Evolutionary conservation across 2,888 invertebrate genomes (phyloP).

Genomic region (Eurytoma adleriae): DNA sequence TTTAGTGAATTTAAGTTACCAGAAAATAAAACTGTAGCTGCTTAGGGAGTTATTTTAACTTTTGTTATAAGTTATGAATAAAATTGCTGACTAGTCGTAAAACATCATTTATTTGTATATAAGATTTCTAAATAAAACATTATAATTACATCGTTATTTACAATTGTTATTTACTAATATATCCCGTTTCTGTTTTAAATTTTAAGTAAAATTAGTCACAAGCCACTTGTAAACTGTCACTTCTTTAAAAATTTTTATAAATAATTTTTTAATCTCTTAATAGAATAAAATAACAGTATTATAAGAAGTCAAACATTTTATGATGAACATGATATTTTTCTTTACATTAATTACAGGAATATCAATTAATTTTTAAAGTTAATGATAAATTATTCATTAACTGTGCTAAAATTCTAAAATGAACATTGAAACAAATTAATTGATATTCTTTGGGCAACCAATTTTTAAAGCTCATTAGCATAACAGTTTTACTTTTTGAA

Average conservation of each 20-base stretch:
- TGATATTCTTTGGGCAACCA: slow-evolving; percentile 17
- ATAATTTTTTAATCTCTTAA: slow-evolving; percentile 16
- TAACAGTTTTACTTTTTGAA: background rate
- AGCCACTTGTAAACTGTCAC: slow-evolving; percentile 11
- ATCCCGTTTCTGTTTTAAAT: slow-evolving; percentile 15
- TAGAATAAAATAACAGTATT: slow-evolving; percentile 20
- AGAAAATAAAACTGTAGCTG: slow-evolving; percentile 4
- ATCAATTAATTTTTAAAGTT: slow-evolving; percentile 27
- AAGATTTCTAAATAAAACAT: slow-evolving; percentile 55
- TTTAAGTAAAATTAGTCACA: slow-evolving; percentile 16
- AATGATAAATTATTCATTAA: background rate
- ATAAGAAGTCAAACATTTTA: background rate
- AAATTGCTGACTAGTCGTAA: slow-evolving; percentile 44
- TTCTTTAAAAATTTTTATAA: background rate
- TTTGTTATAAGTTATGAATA: slow-evolving; percentile 23
- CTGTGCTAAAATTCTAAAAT: background rate
- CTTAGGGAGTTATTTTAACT: slow-evolving; percentile 15
- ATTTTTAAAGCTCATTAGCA: background rate
- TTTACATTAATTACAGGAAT: slow-evolving; percentile 16
- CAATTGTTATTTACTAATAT: slow-evolving; percentile 52
- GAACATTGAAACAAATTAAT: slow-evolving; percentile 18
- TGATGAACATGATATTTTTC: background rate
- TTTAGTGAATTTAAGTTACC: slow-evolving; percentile 77
- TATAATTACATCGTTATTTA: slow-evolving; percentile 58
- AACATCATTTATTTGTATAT: slow-evolving; percentile 54